Evolutionary conservation across 1,140 invertebrate genomes (phyloP), one percentile per base, ranked within the genome.

Genomic region (Papilio glaucus): DNA sequence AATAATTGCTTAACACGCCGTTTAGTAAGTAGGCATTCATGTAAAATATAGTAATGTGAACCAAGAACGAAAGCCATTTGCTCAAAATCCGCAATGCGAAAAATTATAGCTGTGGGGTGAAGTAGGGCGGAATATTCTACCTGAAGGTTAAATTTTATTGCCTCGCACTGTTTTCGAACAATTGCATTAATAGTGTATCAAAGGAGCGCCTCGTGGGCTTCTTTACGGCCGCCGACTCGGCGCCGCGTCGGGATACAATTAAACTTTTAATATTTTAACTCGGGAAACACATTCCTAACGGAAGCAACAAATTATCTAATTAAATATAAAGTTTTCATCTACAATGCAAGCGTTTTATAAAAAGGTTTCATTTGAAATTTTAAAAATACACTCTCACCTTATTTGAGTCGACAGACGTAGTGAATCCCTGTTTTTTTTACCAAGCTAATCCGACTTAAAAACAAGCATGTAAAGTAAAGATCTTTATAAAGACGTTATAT

Each of bases 131-230:
- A 86, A 85, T 89, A 86, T 90, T 88, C 83, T 83, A 90, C 89
- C 88, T 91, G 88, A 88, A 89, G 87, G 89, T 87, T 85, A 88
- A 86, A 89, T 88, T 91, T 90, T 90, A 91, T 90, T 85, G 84
- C 85, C 83, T 73, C 76, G 82, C 84, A 80, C 82, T 86, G 88
- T 90, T 90, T 88, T 88, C 85, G 83, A 91, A 88, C 88, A 89
- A 90, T 91, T 87, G 88, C 89, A 91, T 90, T 90, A 90, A 90
- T 89, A 91, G 86, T 88, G 85, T 88, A 90, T 90, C 89, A 91
- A 83, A 81, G 80, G 82, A 84, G 77, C 81, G 77, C 78, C 75
- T 77, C 81, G 77, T 81, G 73, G 78, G 72, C 77, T 81, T 85
- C 85, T 89, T 86, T 85, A 86, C 80, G 84, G 85, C 84, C 74